Base-by-base conservation (phyloP, 2,888 invertebrate genomes). In the Trachelus iudaicus region DNA sequence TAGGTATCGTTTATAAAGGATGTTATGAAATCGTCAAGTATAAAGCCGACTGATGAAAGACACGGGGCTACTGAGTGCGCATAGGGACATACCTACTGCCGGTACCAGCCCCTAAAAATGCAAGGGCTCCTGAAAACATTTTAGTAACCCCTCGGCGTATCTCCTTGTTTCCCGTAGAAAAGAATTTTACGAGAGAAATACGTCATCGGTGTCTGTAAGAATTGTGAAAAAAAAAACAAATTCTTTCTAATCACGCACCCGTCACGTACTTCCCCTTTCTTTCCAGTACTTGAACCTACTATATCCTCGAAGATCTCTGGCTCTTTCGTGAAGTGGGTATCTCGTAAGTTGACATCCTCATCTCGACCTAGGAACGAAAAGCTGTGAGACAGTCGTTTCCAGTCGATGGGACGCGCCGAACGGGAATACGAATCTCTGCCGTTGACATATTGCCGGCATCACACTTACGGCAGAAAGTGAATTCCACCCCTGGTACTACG, bases 391-490 rank as follows among this genome's bases (percentile, higher is more conserved):
- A 79, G 82, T 83, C 85, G 85, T 86, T 85, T 84, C 84, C 85
- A 85, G 86, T 84, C 85, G 87, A 85, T 84, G 82, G 85, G 83
- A 83, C 83, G 84, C 82, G 84, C 84, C 79, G 81, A 85, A 86
- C 85, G 83, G 85, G 84, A 85, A 83, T 81, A 82, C 86, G 86
- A 85, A 86, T 85, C 84, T 86, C 90, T 90, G 90, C 83, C 85
- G 83, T 84, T 90, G 90, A 90, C 90, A 90, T 89, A 90, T 90
- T 89, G 90, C 87, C 84, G 83, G 87, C 85, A 86, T 87, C 86
- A 83, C 86, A 86, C 85, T 89, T 86, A 83, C 83, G 83, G 81
- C 81, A 79, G 81, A 86, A 85, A 88, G 85, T 84, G 85, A 86
- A 86, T 83, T 80, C 84, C 80, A 81, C 74, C 71, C 77, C 79